Evolutionary conservation across 2,797 vertebrate species (phyloP), one percentile per base, ranked within the genome.

Genomic region (Sebastolobus alascanus): DNA sequence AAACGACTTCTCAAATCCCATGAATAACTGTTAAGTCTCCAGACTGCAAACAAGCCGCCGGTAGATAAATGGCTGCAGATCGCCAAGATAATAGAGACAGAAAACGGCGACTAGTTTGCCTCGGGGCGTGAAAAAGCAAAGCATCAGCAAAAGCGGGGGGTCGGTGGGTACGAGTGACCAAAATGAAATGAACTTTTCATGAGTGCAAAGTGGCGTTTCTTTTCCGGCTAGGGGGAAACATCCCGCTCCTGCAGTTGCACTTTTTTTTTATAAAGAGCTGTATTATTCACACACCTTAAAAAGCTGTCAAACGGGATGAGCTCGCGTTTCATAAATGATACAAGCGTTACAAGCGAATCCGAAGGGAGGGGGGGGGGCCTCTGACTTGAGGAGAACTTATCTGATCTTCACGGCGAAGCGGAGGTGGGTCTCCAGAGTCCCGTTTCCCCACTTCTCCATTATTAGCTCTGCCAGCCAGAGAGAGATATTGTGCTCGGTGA

Each of bases 391-490:
- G 68, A 78, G 79, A 90, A 88, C 90, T 93, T 91, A 93, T 94
- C 90, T 90, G 92, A 94, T 91, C 88, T 90, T 84, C 83, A 80
- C 66, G 65, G 78, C 35, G 20, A 90, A 79, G 88, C 85, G 86
- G 88, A 90, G 90, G 90, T 83, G 90, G 86, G 81, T 93, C 93
- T 90, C 91, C 85, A 38, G 93, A 88, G 93, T 78, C 91, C 87
- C 84, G 43, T 87, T 88, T 72, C 86, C 80, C 71, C 84, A 79
- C 86, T 86, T 89, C 90, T 84, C 88, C 89, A 88, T 93, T 95
- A 94, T 94, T 93, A 93, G 90, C 92, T 90, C 88, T 92, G 92
- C 92, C 93, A 93, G 91, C 84, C 90, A 80, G 90, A 86, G 84
- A 86, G 84, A 90, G 89, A 94, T 93, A 94, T 94, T 94, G 90